These are phyloP conservation scores for Lota lota DNA, from an alignment of 2,113 vertebrate genomes.

Conservation along the genomic window DNA sequence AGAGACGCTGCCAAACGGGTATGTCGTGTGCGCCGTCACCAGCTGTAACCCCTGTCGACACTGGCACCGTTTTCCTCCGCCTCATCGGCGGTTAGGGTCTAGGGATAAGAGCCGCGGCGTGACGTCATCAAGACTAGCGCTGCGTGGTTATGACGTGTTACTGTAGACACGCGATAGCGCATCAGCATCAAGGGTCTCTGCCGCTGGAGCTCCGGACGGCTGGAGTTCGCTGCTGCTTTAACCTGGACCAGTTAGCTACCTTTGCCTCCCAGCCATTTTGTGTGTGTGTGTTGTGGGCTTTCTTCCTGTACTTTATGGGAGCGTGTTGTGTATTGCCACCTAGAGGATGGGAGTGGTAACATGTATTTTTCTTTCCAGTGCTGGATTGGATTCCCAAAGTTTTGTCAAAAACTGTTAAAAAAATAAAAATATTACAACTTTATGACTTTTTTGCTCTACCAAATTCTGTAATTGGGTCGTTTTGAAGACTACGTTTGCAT, in stretches of 20 bases:
- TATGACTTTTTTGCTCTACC: no score
- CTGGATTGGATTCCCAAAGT: no score
- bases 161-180: background rate
- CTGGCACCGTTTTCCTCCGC: background rate
- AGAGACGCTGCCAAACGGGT: no score
- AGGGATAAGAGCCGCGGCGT: background rate
- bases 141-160: background rate
- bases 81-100: background rate
- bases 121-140: no score
- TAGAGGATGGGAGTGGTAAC: background rate
- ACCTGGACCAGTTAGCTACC: background rate
- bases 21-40: no score
- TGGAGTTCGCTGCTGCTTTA: background rate
- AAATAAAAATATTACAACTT: no score
- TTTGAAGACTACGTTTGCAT: no score
- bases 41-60: background rate
- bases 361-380: background rate
- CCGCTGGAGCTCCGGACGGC: background rate
- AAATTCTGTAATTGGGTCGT: no score
- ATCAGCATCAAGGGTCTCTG: background rate
- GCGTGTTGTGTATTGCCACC: background rate
- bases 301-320: background rate
- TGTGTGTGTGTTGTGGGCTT: slow-evolving; percentile 19
- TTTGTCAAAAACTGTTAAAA: no score
- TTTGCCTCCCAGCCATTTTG: slow-evolving; percentile 49